Base-by-base conservation (phyloP, 92 coral and sea anemone genomes). In the Ricordea florida region DNA sequence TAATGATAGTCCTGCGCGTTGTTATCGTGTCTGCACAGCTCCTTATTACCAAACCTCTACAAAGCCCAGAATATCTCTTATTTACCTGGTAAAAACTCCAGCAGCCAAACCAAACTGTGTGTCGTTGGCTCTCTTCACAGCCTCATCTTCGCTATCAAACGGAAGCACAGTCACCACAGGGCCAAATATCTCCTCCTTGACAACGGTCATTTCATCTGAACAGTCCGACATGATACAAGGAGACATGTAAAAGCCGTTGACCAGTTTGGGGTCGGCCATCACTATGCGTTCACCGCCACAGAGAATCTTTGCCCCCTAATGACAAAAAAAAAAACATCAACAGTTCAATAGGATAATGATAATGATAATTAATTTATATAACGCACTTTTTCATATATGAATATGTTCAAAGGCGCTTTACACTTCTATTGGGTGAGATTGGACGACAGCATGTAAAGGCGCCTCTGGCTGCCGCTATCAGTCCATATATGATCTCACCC, bases 141-240 rank as follows among this genome's bases (percentile, higher is more conserved):
- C 99, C 57, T 96, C 99, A 2, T 92, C 93, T 53, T 96, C 99
- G 1, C 87, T 59, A 22, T 66, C 60, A 69, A 96, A 96, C 20
- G 89, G 78, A 10, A 96, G 72, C 34, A 96, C 94, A 4, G 97
- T 87, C 97, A 96, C 89, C 30, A 96, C 97, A 17, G 99, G 99
- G 22, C 99, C 99, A 72, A 96, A 96, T 80, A 96, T 89, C 65
- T 96, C 99, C 63, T 96, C 98, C 72, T 84, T 85, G 29, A 94
- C 96, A 16, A 90, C 96, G 20, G 87, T 86, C 98, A 94, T 94
- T 36, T 88, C 92, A 63, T 94, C 98, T 10, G 83, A 63, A 35
- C 98, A 94, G 72, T 94, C 97, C 2, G 93, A 47, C 93, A 94
- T 62, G 10, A 94, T 96, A 86, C 98, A 94, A 4, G 98, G 98